Base-by-base conservation (phyloP, 2,888 invertebrate genomes). In the Scaptomyza reducta region DNA sequence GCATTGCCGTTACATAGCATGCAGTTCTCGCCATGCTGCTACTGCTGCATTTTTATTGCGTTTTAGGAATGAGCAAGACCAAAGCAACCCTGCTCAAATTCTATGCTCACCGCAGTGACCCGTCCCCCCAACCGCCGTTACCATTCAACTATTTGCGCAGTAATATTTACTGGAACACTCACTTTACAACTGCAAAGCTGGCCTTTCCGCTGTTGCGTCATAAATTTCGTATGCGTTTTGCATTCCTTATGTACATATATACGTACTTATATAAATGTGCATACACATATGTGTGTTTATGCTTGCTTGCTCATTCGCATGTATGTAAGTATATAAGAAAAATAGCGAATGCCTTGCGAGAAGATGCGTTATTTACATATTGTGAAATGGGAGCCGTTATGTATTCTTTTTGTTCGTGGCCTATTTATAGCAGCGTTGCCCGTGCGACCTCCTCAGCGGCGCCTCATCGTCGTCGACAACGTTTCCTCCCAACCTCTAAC, bases 31-130 rank as follows among this genome's bases (percentile, higher is more conserved):
- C 42, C 57, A 72, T 66, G 65, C 64, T 68, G 74, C 68, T 87
- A 81, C 18, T 80, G 81, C 35, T 87, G 81, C 86, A 87, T 57
- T 81, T 81, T 81, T 81, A 87, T 85, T 82, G 79, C 81, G 88
- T 82, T 85, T 81, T 85, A 85, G 79, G 56, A 11, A 49, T 54
- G 68, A 61, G 58, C 58, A 40, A 61, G 40, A 56, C 56, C 41
- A 71, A 79, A 83, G 64, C 76, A 76, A 83, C 85, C 85, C 81
- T 66, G 74, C 54, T 65, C 57, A 50, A 67, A 55, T 68, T 64
- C 64, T 64, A 64, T 71, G 59, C 62, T 58, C 58, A 55, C 65
- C 55, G 63, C 63, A 45, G 50, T 71, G 53, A 49, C 53, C 35
- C 50, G 35, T 46, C 22, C 16, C 13, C 31, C 10, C 0, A 42